Base-by-base conservation (phyloP, 2,113 vertebrate genomes). In the Origma solitaria region DNA sequence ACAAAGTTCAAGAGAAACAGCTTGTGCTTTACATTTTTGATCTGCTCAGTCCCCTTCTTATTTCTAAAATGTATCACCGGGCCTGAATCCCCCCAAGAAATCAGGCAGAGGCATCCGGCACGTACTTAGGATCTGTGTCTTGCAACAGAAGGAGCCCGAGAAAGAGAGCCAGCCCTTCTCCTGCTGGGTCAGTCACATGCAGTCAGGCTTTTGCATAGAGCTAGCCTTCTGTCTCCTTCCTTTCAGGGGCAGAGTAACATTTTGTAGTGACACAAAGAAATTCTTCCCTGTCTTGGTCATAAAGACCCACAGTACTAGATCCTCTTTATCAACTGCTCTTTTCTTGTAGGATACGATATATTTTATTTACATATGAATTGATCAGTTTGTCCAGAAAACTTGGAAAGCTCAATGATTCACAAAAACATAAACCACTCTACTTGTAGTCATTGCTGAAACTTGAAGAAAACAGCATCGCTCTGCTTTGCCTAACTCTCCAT, bases 251-350 rank as follows among this genome's bases (percentile, higher is more conserved):
- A 97, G 96, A 97, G 97, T 97, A 97, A 97, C 53, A 90, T 98
- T 98, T 98, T 98, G 95, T 97, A 95, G 84, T 64, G 86, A 94
- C 97, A 98, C 97, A 98, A 98, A 98, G 97, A 97, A 97, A 97
- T 90, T 94, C 93, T 97, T 97, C 94, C 95, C 90, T 97, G 90
- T 92, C 95, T 97, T 95, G 88, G 92, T 94, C 95, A 95, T 96
- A 97, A 97, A 97, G 97, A 87, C 96, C 82, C 84, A 71, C 71
- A 93, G 92, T 89, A 73, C 92, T 90, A 90, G 88, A 94, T 88
- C n/a, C 95, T 88, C 94, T 97, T 97, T 96, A 97, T 96, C 96
- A 96, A 71, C 97, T 97, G 97, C 97, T 98, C 97, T 98, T 98
- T 98, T 97, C 96, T 97, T 95, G 95, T 95, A 90, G 92, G 90